phyloP scores from a whole-genome alignment of 2,113 vertebrate genomes.

The Trinectes maculatus region DNA sequence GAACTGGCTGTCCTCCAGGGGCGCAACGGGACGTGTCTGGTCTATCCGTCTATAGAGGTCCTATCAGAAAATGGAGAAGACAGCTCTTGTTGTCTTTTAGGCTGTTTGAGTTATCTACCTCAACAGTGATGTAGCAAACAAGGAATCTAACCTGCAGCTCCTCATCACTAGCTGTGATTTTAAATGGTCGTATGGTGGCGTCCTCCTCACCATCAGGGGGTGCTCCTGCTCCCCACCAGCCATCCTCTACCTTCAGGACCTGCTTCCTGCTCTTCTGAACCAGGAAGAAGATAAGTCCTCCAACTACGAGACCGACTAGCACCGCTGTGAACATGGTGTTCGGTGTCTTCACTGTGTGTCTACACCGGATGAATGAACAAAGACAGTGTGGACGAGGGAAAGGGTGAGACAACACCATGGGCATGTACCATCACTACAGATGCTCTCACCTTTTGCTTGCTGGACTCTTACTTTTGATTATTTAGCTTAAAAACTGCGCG shows the following conservation, averaged over 20 bases:
- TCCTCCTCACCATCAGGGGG: conserved; percentile 74
- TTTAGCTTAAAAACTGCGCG: too few species aligned
- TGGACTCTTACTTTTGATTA: too few species aligned
- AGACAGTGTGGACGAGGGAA: not conserved
- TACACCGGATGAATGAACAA: not conserved
- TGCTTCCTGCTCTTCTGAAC: conserved; percentile 76
- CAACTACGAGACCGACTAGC: conserved; percentile 74
- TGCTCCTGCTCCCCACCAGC: conserved; percentile 86
- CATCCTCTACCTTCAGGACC: conserved; percentile 82
- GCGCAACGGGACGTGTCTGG: conserved; percentile 76
- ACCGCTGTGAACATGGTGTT: conserved; percentile 77
- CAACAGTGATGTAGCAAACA: not conserved
- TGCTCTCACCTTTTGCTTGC: not conserved
- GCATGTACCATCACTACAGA: not conserved
- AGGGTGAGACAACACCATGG: not conserved
- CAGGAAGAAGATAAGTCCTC: conserved; percentile 80
- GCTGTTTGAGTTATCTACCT: not conserved
- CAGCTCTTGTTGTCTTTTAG: too few species aligned
- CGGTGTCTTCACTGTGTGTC: too few species aligned
- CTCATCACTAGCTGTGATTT: conserved; percentile 77
- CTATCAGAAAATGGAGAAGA: conserved; percentile 62
- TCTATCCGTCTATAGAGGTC: conserved; percentile 86
- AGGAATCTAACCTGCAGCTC: conserved; percentile 82
- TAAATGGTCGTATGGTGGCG: conserved; percentile 77
- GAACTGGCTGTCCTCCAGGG: conserved; percentile 85